Base-by-base conservation (phyloP, 64 coral and sea anemone genomes). In the Platygyra sinensis region DNA sequence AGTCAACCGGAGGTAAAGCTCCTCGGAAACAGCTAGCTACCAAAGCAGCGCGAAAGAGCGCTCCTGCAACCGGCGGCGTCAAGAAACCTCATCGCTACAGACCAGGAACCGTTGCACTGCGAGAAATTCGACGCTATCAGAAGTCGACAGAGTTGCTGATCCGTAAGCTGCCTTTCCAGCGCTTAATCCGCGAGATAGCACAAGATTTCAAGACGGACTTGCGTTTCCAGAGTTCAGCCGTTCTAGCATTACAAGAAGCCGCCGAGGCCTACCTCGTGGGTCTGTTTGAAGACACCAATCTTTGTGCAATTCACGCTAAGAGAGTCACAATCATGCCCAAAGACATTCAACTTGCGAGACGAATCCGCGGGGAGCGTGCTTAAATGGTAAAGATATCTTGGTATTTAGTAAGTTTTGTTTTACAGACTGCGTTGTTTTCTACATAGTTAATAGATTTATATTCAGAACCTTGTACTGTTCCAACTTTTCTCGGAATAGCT, bases 71-170 rank as follows among this genome's bases (percentile, higher is more conserved):
- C 30, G 93, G 93, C 36, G 93, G 93, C 31, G 93, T 94, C 5
- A 94, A 94, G 52, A 94, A 94, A 74, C 93, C 93, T 59, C 93
- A 94, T 75, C 93, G 93, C 59, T 94, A 94, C 88, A 77, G 93
- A 61, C 93, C 93, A n/a, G 93, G 93, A 59, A 94, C 93, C 29
- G 93, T 94, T 38, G 93, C 93, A 24, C 80, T 94, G 67, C 80
- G 93, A 89, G 93, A 94, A 52, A 94, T 94, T 62, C 88, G 93
- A 24, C 88, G 93, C 30, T 94, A 94, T 36, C 93, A 94, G 73
- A 94, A 94, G 76, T 93, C 92, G 2, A 93, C 86, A 30, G 92
- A 93, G 30, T 50, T 93, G 62, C 54, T 93, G 76, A 93, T 93
- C 86, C 91, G 91, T 67, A 93, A 93, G 86, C 91, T 93, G 30